Percentiles rank a stretch among this genome's conserved stretches.
Evolutionary conservation across 2,113 vertebrate species (phyloP).

Genomic region (Oryzias melastigma): DNA sequence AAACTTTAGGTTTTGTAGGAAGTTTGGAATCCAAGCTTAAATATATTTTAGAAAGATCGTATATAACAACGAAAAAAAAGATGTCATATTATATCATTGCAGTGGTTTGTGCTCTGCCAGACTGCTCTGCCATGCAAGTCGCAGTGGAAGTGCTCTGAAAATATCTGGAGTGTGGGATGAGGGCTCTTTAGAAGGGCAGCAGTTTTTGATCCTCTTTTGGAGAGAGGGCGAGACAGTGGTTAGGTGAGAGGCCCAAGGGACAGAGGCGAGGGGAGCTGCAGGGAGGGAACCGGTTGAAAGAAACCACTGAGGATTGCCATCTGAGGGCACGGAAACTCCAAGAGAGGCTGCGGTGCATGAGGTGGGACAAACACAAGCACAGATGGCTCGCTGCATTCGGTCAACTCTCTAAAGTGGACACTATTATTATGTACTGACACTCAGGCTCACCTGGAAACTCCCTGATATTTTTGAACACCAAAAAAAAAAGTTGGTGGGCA

Average conservation of each 20-base stretch:
- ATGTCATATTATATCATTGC: no score
- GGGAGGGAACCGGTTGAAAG: constrained; percentile 36
- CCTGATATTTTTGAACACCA: neutral
- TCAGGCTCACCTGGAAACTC: constrained; percentile 6
- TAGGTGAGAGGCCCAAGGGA: constrained; percentile 55
- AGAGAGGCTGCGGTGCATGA: constrained; percentile 48
- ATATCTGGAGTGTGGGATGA: constrained; percentile 52
- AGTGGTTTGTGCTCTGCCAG: neutral
- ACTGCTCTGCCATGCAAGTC: constrained; percentile 26
- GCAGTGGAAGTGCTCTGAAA: constrained; percentile 45
- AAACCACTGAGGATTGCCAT: constrained; percentile 50
- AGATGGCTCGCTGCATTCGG: constrained; percentile 30
- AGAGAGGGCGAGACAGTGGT: constrained; percentile 49
- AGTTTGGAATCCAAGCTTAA: no score
- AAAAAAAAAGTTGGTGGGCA: neutral
- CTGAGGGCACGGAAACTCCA: constrained; percentile 40
- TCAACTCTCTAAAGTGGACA: constrained; percentile 30
- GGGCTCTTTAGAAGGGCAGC: constrained; percentile 40
- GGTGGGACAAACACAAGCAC: constrained; percentile 40
- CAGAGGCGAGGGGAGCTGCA: constrained; percentile 38
- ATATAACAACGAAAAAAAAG: no score
- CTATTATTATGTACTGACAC: constrained; percentile 30
- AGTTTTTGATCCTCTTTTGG: constrained; percentile 53
- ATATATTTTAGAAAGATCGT: no score
- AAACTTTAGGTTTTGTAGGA: no score